Percentiles rank a stretch among this genome's conserved stretches.
These are phyloP conservation scores for Oscheius sp. DNA, from an alignment of 2,888 invertebrate species.

Conservation along the genomic window DNA sequence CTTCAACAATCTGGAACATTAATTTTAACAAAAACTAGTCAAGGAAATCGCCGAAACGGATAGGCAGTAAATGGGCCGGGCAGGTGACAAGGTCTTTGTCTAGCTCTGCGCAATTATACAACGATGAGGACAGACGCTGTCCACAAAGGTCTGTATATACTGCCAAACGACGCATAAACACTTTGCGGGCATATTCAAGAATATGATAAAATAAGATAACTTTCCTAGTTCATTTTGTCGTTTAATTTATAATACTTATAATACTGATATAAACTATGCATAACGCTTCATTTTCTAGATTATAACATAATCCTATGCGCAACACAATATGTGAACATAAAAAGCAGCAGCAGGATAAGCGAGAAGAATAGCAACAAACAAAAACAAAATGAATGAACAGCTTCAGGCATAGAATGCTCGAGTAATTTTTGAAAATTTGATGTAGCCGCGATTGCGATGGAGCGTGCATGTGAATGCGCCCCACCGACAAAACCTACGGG, in stretches of 20 bases:
- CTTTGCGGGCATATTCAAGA: neutral
- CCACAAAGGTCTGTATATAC: conserved; percentile 22
- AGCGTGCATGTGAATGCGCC: conserved; percentile 3
- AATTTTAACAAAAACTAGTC: conserved; percentile 5
- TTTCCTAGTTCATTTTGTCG: too few species aligned
- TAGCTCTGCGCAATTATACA: conserved; percentile 33
- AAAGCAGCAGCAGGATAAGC: too few species aligned
- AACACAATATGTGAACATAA: too few species aligned
- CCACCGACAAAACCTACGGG: neutral
- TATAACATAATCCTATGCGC: too few species aligned
- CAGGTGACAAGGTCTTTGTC: conserved; percentile 36
- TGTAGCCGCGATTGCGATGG: conserved; percentile 10
- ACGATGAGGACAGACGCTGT: conserved; percentile 18
- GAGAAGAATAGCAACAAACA: too few species aligned
- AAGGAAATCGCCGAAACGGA: conserved; percentile 6
- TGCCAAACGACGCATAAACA: conserved; percentile 33
- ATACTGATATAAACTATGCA: too few species aligned
- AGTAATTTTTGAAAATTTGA: conserved; percentile 5
- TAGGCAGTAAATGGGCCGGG: conserved; percentile 21
- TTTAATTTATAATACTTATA: too few species aligned
- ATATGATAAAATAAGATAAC: too few species aligned
- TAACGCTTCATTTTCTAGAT: too few species aligned
- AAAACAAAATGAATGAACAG: too few species aligned
- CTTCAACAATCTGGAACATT: conserved; percentile 15
- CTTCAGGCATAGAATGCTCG: too few species aligned